Conservation (phyloP, 2,888 invertebrate species). For the Atrina japonica region DNA sequence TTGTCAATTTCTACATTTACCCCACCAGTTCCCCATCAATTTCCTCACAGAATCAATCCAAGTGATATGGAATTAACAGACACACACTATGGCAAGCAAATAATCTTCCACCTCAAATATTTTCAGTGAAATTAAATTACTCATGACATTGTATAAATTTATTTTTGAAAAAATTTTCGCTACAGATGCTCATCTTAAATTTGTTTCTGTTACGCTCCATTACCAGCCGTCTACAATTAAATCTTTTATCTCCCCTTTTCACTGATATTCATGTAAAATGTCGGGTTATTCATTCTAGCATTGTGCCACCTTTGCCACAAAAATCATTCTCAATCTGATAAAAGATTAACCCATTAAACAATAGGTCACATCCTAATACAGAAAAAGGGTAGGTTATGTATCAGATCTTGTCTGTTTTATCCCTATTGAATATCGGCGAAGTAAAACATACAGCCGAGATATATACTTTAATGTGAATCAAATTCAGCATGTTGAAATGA, state of each 20-base stretch:
- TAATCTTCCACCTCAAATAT: slow-evolving; percentile 9
- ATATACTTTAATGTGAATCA: too few species aligned
- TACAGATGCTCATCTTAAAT: slow-evolving; percentile 30
- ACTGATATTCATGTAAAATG: slow-evolving; percentile 19
- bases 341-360: too few species aligned
- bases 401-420: too few species aligned
- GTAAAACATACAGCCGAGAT: too few species aligned
- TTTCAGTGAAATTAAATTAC: slow-evolving; percentile 14
- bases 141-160: slow-evolving; percentile 25
- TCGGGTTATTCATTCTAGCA: slow-evolving; percentile 14
- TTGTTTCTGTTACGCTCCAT: slow-evolving; percentile 19
- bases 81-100: slow-evolving; percentile 8
- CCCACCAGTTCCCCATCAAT: background rate
- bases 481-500: too few species aligned
- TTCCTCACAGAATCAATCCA: background rate
- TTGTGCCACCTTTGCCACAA: slow-evolving; percentile 19
- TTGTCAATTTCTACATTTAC: background rate
- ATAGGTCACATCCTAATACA: slow-evolving; percentile 9
- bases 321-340: slow-evolving; percentile 21
- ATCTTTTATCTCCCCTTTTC: slow-evolving; percentile 17
- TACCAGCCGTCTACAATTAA: slow-evolving; percentile 30
- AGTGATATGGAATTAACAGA: slow-evolving; percentile 9
- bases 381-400: background rate
- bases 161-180: slow-evolving; percentile 12
- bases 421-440: too few species aligned